Base-by-base conservation (phyloP, 2,888 invertebrate species). In the Andrena camellia region DNA sequence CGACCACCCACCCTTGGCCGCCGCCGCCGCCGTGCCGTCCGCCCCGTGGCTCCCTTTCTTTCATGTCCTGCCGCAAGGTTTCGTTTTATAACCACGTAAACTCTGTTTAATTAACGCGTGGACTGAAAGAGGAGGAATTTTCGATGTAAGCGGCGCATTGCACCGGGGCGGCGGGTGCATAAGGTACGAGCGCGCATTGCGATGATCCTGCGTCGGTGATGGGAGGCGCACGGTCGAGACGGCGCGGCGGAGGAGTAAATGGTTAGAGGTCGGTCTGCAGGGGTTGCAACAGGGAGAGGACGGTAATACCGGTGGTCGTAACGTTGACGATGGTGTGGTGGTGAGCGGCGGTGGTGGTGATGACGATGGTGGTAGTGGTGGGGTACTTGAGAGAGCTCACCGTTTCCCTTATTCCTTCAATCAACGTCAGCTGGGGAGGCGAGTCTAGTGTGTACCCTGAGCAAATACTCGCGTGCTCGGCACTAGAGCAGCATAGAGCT, bases 401-500 rank as follows among this genome's bases (percentile, higher is more conserved):
- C 93, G 92, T 93, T 94, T 94, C 93, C 93, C 93, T 93, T 94
- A 93, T 94, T 94, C 92, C 93, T 94, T 93, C 94, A 93, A 94
- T 94, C 94, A 94, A 94, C 93, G 94, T 94, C 94, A 93, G 93
- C 93, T 92, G 90, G 93, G 93, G 92, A 92, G 92, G 90, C 91
- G 90, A 92, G 93, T 93, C 93, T 93, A 93, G 93, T 94, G 93
- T 94, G 93, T 93, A 90, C 92, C 90, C 90, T 90, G 91, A 81
- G 93, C 93, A 94, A 94, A 94, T 94, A 93, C 92, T 92, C 90
- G 89, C 91, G 89, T 91, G 89, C 91, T 90, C 90, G 89, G 89
- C 89, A 90, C 90, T 91, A 91, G 90, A 91, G 89, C 91, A 90
- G 90, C 90, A 90, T 90, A 91, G 92, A 92, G 90, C 91, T 92